Evolutionary conservation across 2,797 vertebrate genomes (phyloP).

Genomic region (Sphenopsis melanotis): DNA sequence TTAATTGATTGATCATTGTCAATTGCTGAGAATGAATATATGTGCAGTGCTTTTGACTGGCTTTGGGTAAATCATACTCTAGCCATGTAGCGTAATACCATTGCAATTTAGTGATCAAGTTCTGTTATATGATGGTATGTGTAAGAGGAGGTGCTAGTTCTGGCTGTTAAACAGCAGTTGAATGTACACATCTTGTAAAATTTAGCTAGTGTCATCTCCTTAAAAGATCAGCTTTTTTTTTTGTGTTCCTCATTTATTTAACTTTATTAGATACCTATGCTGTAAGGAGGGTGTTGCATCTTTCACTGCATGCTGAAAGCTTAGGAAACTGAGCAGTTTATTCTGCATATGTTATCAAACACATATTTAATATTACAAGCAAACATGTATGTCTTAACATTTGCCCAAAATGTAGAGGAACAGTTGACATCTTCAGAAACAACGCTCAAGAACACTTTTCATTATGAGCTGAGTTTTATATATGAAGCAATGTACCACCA

Average conservation of each 20-base stretch:
- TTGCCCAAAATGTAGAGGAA: not conserved
- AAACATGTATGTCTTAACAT: not conserved
- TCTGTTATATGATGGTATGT: not conserved
- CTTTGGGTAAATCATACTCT: not conserved
- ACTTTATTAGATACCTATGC: not conserved
- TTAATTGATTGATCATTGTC: not conserved
- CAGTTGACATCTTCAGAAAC: not conserved
- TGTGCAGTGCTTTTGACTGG: not conserved
- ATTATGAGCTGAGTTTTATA: not conserved
- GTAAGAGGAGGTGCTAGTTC: not conserved
- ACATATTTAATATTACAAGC: not conserved
- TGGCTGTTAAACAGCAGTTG: not conserved
- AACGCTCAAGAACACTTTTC: not conserved
- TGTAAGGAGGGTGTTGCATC: not conserved
- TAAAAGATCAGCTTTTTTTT: not conserved
- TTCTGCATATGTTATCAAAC: not conserved
- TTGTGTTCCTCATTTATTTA: not conserved
- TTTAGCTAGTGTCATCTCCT: not conserved
- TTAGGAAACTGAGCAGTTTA: not conserved
- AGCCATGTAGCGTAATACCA: fast-evolving
- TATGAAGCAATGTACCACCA: not conserved
- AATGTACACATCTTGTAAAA: not conserved
- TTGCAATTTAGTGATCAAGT: not conserved
- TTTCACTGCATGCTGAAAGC: not conserved
- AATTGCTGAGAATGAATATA: not conserved